Conservation (phyloP, 2,797 vertebrate species). For the Bryconaethiops microstoma region DNA sequence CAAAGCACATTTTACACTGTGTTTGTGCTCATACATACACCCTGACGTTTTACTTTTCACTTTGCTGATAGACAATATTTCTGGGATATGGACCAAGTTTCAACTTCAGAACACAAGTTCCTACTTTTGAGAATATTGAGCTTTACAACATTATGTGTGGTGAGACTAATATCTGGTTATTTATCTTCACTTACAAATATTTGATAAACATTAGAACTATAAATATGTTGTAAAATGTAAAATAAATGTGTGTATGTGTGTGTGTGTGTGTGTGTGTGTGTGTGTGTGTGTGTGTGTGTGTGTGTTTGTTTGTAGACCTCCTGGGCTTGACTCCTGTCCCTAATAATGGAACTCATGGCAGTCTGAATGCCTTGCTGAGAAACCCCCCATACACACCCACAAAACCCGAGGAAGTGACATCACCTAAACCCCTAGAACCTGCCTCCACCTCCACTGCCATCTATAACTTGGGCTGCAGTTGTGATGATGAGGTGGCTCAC, state of each 20-base stretch:
- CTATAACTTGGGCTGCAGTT: conserved; percentile 88
- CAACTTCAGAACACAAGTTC: conserved; percentile 89
- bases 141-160: conserved; percentile 99
- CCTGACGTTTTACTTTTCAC: background rate
- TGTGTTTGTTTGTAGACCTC: conserved; percentile 79
- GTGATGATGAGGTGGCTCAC: conserved; percentile 87
- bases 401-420: conserved; percentile 86
- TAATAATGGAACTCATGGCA: conserved; percentile 95
- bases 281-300: conserved; percentile 38
- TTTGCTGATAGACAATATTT: conserved; percentile 88
- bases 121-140: conserved; percentile 96
- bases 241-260: conserved; percentile 17
- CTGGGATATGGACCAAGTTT: conserved; percentile 93
- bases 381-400: conserved; percentile 79
- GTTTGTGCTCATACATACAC: background rate
- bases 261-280: conserved; percentile 51
- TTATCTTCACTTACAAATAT: background rate
- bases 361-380: conserved; percentile 88
- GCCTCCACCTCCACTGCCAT: conserved; percentile 62
- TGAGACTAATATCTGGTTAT: conserved; percentile 70
- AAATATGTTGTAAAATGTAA: background rate
- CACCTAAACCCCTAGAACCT: conserved; percentile 72
- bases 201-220: background rate
- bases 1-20: background rate
- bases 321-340: conserved; percentile 90